These are phyloP conservation scores for Trichopoda pennipes DNA, from an alignment of 2,888 invertebrate species.

Conservation along the genomic window DNA sequence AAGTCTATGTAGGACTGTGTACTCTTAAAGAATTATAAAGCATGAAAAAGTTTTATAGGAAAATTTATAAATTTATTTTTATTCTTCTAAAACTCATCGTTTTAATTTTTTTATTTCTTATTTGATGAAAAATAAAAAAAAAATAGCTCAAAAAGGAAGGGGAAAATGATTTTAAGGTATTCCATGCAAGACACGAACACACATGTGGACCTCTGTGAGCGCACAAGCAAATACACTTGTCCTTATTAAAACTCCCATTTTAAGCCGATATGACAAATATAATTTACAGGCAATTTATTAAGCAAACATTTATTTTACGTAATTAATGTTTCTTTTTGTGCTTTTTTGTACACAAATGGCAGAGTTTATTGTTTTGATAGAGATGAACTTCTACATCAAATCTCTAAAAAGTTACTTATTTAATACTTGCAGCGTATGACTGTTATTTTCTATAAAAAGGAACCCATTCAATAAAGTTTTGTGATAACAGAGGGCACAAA, in stretches of 20 bases:
- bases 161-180: slow-evolving; percentile 47
- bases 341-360: slow-evolving; percentile 11
- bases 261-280: slow-evolving; percentile 42
- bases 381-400: slow-evolving; percentile 43
- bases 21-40: slow-evolving; percentile 60
- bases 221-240: neutral
- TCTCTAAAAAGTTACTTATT: neutral
- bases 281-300: slow-evolving; percentile 68
- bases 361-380: slow-evolving; percentile 38
- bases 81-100: neutral
- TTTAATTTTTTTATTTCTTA: slow-evolving; percentile 9
- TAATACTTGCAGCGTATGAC: neutral
- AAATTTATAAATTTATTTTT: slow-evolving; percentile 67
- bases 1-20: neutral
- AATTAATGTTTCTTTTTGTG: slow-evolving; percentile 58
- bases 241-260: slow-evolving; percentile 9
- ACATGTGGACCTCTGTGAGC: neutral
- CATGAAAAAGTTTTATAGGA: slow-evolving; percentile 54
- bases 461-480: neutral
- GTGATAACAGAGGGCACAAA: neutral
- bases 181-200: neutral
- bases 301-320: slow-evolving; percentile 62
- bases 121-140: neutral
- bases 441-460: neutral
- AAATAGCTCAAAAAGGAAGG: neutral